Evolutionary conservation across 2,113 vertebrate genomes (phyloP).

Genomic region (Menura novaehollandiae): DNA sequence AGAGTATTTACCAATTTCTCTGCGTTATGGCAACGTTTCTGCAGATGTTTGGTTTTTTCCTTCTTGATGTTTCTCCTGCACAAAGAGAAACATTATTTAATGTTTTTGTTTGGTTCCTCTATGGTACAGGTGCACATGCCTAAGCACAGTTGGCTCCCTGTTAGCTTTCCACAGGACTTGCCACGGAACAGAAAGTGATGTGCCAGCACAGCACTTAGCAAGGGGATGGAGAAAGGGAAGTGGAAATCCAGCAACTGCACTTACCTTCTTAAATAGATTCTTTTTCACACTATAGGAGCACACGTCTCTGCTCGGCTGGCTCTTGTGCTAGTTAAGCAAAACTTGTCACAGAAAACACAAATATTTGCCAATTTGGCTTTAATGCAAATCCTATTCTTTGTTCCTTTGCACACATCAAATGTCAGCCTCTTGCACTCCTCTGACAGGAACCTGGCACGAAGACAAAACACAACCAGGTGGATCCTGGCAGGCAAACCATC

Average conservation of each 20-base stretch:
- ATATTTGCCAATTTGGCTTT: constrained; percentile 15
- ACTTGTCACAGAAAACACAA: background rate
- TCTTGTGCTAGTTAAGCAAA: background rate
- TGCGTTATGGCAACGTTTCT: background rate
- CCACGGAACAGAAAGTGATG: background rate
- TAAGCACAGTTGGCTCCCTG: background rate
- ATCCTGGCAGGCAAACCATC: background rate
- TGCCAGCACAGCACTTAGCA: background rate
- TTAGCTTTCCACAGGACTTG: background rate
- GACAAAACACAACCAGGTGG: background rate
- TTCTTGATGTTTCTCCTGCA: background rate
- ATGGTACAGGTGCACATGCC: background rate
- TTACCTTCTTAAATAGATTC: background rate
- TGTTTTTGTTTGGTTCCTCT: background rate
- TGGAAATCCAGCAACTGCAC: background rate
- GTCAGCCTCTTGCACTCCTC: background rate
- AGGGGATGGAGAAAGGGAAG: background rate
- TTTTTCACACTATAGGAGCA: background rate
- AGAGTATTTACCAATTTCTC: background rate
- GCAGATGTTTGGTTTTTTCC: background rate
- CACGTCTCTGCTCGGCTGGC: background rate
- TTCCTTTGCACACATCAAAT: background rate
- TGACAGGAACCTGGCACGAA: background rate
- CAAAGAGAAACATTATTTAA: background rate
- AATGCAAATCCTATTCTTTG: background rate